A percentile compares a stretch with the other conserved stretches of the same genome.
Evolutionary conservation across 2,113 vertebrate species (phyloP).

Genomic region (Apistogramma diplotaenia): DNA sequence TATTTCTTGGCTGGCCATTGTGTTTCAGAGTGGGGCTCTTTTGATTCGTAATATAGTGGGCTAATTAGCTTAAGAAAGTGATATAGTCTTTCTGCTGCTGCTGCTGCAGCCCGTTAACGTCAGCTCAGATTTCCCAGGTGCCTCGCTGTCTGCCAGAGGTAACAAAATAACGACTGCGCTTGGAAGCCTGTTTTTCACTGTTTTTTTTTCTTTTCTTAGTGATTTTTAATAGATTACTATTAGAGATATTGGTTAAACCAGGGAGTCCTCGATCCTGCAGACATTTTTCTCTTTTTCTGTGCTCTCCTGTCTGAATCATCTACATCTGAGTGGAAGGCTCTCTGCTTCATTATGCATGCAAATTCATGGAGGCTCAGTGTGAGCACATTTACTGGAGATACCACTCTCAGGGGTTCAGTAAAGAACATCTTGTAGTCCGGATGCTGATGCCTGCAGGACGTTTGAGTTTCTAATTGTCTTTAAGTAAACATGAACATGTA

Average conservation of each 20-base stretch:
- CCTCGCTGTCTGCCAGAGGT: conserved; percentile 76
- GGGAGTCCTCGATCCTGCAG: conserved; percentile 49
- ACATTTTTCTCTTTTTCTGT: conserved; percentile 4
- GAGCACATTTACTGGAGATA: neutral
- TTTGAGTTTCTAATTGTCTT: accelerated
- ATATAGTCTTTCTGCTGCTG: conserved; percentile 57
- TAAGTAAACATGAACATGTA: neutral
- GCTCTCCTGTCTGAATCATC: conserved; percentile 3
- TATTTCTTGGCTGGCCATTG: conserved; percentile 73
- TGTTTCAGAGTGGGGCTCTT: conserved; percentile 55
- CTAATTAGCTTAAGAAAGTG: conserved; percentile 75
- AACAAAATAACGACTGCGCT: conserved; percentile 70
- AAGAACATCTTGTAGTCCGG: neutral
- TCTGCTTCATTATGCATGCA: conserved; percentile 8
- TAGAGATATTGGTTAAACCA: conserved; percentile 50
- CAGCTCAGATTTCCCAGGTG: conserved; percentile 79
- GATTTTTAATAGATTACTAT: conserved; percentile 71
- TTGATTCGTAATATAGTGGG: conserved; percentile 70
- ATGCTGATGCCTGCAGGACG: too few relatives aligned
- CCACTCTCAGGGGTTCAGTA: neutral
- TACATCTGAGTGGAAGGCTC: conserved; percentile 18
- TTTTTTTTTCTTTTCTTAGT: conserved; percentile 35
- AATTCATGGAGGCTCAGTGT: neutral
- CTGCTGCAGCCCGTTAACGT: conserved; percentile 49
- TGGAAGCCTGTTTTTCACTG: conserved; percentile 52